Evolutionary conservation across 2,888 invertebrate species (phyloP).

Genomic region (Orthosia cruda): DNA sequence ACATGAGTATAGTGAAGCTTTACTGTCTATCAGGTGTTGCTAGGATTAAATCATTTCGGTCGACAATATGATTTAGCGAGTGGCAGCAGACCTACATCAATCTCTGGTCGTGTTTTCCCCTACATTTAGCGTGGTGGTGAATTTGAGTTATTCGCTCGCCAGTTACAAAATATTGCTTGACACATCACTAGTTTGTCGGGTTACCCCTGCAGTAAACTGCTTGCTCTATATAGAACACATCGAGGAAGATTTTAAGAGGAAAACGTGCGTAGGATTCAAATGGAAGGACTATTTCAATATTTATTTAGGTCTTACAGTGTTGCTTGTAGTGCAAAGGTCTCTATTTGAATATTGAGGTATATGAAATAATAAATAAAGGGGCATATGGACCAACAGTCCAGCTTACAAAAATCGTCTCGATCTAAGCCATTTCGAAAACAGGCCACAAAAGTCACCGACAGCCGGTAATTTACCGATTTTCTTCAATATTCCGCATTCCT

Average conservation of each 20-base stretch:
- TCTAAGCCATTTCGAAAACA: background rate
- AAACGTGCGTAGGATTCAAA: background rate
- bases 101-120: conserved; percentile 58
- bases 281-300: conserved; percentile 14
- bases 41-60: conserved; percentile 64
- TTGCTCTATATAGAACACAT: background rate
- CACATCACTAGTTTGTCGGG: conserved; percentile 12
- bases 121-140: conserved; percentile 44
- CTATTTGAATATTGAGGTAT: conserved; percentile 1
- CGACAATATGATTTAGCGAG: conserved; percentile 67
- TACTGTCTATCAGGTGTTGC: conserved; percentile 45
- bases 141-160: conserved; percentile 48
- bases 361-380: background rate
- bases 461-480: conserved; percentile 6
- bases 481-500: background rate
- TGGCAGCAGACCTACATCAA: conserved; percentile 57
- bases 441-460: background rate
- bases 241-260: background rate
- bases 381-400: background rate
- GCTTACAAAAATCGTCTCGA: background rate
- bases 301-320: conserved; percentile 6
- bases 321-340: background rate
- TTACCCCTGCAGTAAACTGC: background rate
- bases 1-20: conserved; percentile 28
- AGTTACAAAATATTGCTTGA: conserved; percentile 37